Percentiles rank a stretch among this genome's conserved stretches.
These are phyloP conservation scores for Columba livia DNA, from an alignment of 2,113 vertebrate genomes.

Conservation along the genomic window DNA sequence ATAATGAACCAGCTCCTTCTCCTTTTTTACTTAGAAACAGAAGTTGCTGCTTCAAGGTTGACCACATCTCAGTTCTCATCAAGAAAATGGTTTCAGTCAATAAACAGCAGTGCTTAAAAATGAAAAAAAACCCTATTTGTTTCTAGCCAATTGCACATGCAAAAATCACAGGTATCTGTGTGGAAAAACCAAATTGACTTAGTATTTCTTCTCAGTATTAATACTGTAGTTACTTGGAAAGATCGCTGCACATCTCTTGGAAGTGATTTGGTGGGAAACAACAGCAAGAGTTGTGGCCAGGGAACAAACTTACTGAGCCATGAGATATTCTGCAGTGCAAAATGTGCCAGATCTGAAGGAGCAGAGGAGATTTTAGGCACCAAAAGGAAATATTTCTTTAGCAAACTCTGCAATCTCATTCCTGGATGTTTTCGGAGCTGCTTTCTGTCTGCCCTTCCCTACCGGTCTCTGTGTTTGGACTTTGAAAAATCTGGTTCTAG, in stretches of 20 bases:
- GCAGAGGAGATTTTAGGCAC: not conserved
- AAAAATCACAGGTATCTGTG: not conserved
- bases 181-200: not conserved
- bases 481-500: slow-evolving; percentile 37
- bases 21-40: not conserved
- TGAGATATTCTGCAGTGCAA: not conserved
- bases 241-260: not conserved
- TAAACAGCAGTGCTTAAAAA: not conserved
- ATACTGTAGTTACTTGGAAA: not conserved
- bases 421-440: slow-evolving; percentile 38
- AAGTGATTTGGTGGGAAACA: slow-evolving; percentile 17
- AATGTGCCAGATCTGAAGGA: not conserved
- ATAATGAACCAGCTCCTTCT: not conserved
- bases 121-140: not conserved
- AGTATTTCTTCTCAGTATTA: not conserved
- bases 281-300: not conserved
- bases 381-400: slow-evolving; percentile 44
- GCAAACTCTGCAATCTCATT: slow-evolving; percentile 23
- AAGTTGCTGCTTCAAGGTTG: not conserved
- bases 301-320: not conserved
- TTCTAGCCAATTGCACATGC: not conserved
- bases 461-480: not conserved
- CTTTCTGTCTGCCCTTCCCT: slow-evolving; percentile 18
- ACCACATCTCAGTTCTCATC: not conserved
- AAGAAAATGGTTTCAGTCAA: not conserved